Evolutionary conservation across 2,888 invertebrate genomes (phyloP), one percentile per base, ranked within the genome.

Genomic region (Branchinecta sandiegonensis): DNA sequence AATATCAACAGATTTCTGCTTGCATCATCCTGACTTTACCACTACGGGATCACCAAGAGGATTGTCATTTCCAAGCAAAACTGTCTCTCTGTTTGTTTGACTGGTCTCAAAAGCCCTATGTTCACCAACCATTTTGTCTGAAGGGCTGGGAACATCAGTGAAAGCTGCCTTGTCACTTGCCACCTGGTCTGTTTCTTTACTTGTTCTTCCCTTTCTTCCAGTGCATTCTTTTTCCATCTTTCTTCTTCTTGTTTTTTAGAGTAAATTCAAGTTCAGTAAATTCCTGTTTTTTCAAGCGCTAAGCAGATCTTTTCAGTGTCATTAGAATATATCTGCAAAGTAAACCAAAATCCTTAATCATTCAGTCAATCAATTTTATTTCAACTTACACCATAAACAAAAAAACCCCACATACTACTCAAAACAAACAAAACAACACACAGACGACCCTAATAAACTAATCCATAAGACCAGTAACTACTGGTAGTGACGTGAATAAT

Each of bases 21-120:
- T 48, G 50, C 50, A 11, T 48, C n/a, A 11, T n/a, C n/a, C 50
- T 48, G 50, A 48, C 50, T 11, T 48, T 48, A 48, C 50, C 50
- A 48, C 50, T 48, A n/a, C 50, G n/a, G 50, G 50, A 48, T n/a
- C n/a, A 48, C 50, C 50, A 48, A 48, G n/a, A 48, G 50, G 50
- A 48, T 48, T n/a, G 50, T 48, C n/a, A n/a, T 48, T 48, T 48
- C n/a, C 50, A 48, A 48, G 50, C 50, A 48, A 48, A 48, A 48
- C 50, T n/a, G 50, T 48, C 50, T 48, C 50, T 48, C n/a, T 11
- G 50, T 48, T 48, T 48, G 11, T 48, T 48, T 11, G 50, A 48
- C 50, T 48, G 50, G 50, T 48, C n/a, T 48, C 11, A 48, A 48
- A 11, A 48, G 50, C 50, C 11, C 50, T 48, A 48, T 48, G 50